These are phyloP conservation scores for Amphiprion clarkii DNA, from an alignment of 2,797 vertebrate species.

Conservation along the genomic window DNA sequence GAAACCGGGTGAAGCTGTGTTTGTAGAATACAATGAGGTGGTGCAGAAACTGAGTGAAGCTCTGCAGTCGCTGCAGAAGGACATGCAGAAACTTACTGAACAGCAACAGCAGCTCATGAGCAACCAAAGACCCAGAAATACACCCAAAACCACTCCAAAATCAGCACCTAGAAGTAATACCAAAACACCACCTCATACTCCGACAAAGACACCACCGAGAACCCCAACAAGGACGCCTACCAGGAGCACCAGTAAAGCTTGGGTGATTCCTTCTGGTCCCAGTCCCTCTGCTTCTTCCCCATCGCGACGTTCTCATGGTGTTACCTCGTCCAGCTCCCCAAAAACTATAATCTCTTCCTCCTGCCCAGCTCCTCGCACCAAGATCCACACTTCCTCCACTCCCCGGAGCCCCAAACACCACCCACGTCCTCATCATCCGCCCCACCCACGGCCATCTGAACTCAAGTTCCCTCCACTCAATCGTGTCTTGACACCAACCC, in stretches of 20 bases:
- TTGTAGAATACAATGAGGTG: slow-evolving; percentile 91
- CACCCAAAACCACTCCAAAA: slow-evolving; percentile 55
- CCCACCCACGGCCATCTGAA: slow-evolving; percentile 87
- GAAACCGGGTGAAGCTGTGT: slow-evolving; percentile 66
- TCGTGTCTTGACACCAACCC: slow-evolving; percentile 87
- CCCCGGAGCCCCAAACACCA: slow-evolving; percentile 86
- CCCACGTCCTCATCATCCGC: slow-evolving; percentile 79
- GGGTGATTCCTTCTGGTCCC: slow-evolving; percentile 84
- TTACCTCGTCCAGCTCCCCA: slow-evolving; percentile 59
- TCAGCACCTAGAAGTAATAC: slow-evolving; percentile 35
- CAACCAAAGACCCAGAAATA: slow-evolving; percentile 75
- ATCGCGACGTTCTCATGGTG: slow-evolving; percentile 66
- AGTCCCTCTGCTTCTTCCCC: slow-evolving; percentile 64
- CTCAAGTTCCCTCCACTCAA: slow-evolving; percentile 89
- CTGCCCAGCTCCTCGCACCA: slow-evolving; percentile 81
- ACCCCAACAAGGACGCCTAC: slow-evolving; percentile 71
- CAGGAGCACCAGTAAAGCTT: slow-evolving; percentile 77
- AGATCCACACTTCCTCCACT: slow-evolving; percentile 68
- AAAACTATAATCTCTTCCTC: slow-evolving; percentile 77
- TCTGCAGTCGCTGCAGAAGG: slow-evolving; percentile 88
- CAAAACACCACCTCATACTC: slow-evolving; percentile 68
- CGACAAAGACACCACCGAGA: slow-evolving; percentile 73
- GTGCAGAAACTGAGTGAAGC: slow-evolving; percentile 91
- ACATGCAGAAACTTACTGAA: slow-evolving; percentile 93
- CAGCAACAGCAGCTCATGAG: slow-evolving; percentile 92